Evolutionary conservation across 30 jellyfish, hydroid and myxozoan genomes (phyloP).

Genomic region (Mastigias papua): DNA sequence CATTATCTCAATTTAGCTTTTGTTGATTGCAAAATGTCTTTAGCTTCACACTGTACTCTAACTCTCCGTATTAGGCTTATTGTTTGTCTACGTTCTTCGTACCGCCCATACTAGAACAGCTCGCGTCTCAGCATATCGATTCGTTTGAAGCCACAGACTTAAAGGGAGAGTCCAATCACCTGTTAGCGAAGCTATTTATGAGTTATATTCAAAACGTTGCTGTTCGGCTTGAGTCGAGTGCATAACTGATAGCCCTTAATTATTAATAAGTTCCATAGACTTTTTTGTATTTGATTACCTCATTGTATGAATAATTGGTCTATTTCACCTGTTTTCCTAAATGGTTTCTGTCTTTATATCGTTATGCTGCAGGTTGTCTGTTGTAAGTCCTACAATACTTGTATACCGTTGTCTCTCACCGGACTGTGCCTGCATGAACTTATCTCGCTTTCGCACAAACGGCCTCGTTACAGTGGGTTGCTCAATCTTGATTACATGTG

Average conservation of each 20-base stretch:
- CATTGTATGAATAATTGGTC: not conserved
- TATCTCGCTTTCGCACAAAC: too few species aligned
- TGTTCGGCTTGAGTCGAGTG: slow-evolving; percentile 22
- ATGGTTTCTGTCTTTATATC: not conserved
- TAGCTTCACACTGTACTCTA: not conserved
- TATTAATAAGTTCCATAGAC: slow-evolving; percentile 25
- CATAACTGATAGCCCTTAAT: slow-evolving; percentile 10
- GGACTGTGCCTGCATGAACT: too few species aligned
- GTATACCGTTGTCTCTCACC: not conserved
- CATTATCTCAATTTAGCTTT: not conserved
- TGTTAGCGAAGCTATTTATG: slow-evolving; percentile 29
- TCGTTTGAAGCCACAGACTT: slow-evolving; percentile 1
- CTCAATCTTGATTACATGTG: too few species aligned
- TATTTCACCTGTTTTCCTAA: slow-evolving; percentile 12
- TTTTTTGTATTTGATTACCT: not conserved
- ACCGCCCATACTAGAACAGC: not conserved
- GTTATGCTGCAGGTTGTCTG: not conserved
- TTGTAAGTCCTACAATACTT: not conserved
- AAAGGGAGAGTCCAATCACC: slow-evolving; percentile 25
- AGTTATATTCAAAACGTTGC: slow-evolving; percentile 27
- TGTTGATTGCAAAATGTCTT: not conserved
- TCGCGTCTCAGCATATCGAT: not conserved
- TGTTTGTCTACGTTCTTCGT: not conserved
- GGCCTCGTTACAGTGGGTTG: too few species aligned
- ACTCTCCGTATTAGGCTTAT: not conserved